Evolutionary conservation across 2,888 invertebrate species (phyloP), one percentile per base, ranked within the genome.

Genomic region (Papilio gigon): DNA sequence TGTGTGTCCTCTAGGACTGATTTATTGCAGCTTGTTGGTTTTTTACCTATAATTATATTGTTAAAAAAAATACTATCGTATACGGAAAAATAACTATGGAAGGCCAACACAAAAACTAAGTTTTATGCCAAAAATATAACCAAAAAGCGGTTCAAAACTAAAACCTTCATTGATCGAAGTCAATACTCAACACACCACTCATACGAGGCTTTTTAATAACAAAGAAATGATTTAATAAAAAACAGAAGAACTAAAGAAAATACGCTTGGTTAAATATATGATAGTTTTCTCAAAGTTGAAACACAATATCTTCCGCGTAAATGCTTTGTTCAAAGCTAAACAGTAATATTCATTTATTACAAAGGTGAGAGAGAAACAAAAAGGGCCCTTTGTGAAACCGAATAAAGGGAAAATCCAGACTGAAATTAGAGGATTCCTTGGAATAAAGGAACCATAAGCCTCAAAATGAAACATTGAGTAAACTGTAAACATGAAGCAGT

Each of bases 341-440:
- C 50, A 62, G 56, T 40, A 63, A 47, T 68, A 56, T 62, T 63
- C 63, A 56, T 67, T 47, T 58, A 42, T 50, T 33, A 68, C 68
- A 58, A 59, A 64, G 59, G 63, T 63, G 42, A 56, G 44, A 53
- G 53, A 58, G 44, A 64, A 58, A 64, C 59, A 68, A 68, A 59
- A 61, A 30, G 37, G n/a, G 17, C 25, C 60, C 50, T 67, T 67
- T 50, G 67, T 37, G 35, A 60, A 17, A 25, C 17, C 22, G 35
- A 44, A 59, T 47, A 58, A 47, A 59, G 63, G 33, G 44, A 50
- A 68, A 64, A 47, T 66, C 12, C 47, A 56, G 44, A 59, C 42
- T 30, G 40, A 62, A 67, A 67, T 67, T 62, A 67, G 53, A 62
- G 67, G 61, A 62, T 53, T 42, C 62, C 61, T 67, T 56, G 42